Base-by-base conservation (phyloP, 2,888 invertebrate species). In the Thymelicus lineola region DNA sequence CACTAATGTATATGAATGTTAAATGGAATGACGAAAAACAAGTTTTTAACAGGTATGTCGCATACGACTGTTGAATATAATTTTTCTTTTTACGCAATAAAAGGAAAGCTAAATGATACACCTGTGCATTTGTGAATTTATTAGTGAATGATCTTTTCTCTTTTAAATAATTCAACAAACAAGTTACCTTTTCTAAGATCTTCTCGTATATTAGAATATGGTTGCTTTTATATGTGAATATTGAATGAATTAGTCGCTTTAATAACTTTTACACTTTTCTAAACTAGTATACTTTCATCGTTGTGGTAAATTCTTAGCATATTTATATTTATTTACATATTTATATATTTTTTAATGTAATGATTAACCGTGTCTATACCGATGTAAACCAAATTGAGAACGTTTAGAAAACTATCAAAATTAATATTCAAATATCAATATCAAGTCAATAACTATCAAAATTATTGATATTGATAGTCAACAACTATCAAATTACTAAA, bases 161-260 rank as follows among this genome's bases (percentile, higher is more conserved):
- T 85, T 63, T 75, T 87, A 76, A 85, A 86, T 86, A 76, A 86
- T 86, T 85, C 84, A 86, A 81, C 69, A 74, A 73, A 57, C 62
- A 62, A 46, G 69, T 69, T 75, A 78, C 80, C 77, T 75, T 81
- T 81, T 76, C 59, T 63, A 15, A 60, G 60, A 60, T 45, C 45
- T 50, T 66, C 53, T 66, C 69, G 42, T 66, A 45, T 48, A 65
- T 71, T 55, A 46, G 45, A 66, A 58, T 63, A 68, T 66, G 38
- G 5, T 38, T 58, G 9, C 28, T 36, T 63, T 70, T 73, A 66
- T 63, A 71, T 73, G 66, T 74, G 71, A 66, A 71, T 75, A 71
- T 68, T 50, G 58, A 65, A 28, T 58, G 9, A 70, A 72, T 73
- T 74, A 73, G 71, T 72, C 70, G 60, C 57, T 66, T 55, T 48